Evolutionary conservation across 1,140 invertebrate genomes (phyloP).

Genomic region (Lysiphlebus fabarum): DNA sequence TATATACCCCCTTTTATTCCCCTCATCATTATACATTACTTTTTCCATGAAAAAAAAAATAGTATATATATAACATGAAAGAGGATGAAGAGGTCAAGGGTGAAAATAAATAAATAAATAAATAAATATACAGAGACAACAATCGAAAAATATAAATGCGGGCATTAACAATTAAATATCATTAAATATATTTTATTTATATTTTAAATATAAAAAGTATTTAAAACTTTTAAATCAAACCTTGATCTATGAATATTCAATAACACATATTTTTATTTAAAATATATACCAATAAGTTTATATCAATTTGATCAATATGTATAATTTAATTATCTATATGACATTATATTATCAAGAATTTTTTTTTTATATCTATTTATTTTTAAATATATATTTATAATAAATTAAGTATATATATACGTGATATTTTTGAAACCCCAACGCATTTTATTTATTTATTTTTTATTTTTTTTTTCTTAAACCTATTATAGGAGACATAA

Average conservation of each 20-base stretch:
- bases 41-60: too few species aligned
- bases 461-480: conserved; percentile 10
- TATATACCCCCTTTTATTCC: not conserved
- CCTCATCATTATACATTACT: too few species aligned
- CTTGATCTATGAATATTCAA: not conserved
- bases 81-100: too few species aligned
- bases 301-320: not conserved
- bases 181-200: conserved; percentile 2
- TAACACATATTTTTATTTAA: not conserved
- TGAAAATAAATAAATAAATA: too few species aligned
- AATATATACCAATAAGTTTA: not conserved
- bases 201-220: not conserved
- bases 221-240: not conserved
- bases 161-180: conserved; percentile 23
- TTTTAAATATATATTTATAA: too few species aligned
- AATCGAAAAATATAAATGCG: not conserved
- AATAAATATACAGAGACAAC: too few species aligned
- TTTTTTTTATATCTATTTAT: too few species aligned
- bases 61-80: too few species aligned
- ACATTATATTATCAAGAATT: too few species aligned
- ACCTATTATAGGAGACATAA: conserved; percentile 9
- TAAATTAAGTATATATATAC: too few species aligned
- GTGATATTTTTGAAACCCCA: not conserved
- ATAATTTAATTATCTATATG: too few species aligned
- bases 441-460: not conserved